Evolutionary conservation across 2,797 vertebrate species (phyloP), one percentile per base, ranked within the genome.

Genomic region (Sebastes minor): DNA sequence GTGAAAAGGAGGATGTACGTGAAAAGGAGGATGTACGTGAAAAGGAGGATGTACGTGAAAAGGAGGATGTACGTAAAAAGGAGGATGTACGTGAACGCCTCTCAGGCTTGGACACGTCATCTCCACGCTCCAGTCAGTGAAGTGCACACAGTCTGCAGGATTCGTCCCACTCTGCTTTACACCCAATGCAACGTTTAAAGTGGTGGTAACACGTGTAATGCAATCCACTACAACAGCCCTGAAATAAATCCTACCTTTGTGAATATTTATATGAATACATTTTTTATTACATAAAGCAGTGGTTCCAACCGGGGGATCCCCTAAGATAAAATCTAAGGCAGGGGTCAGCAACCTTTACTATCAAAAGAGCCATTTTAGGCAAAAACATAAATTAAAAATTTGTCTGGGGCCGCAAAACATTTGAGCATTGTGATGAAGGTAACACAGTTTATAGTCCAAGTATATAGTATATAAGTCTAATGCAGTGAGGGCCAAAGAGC

Each of bases 61-160:
- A 27, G 27, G 27, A 27, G 27, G 27, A 27, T 27, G 27, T 27
- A 27, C 27, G 27, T 27, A 1, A 27, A 27, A 27, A 27, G 27
- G 27, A 27, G 27, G 27, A 27, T 27, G 4, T 35, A 9, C 3
- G 0, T 64, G 13, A 64, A 25, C 7, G 8, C 90, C 87, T 88
- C 69, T 93, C 72, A 78, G 59, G 35, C 66, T 11, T 35, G 33
- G 90, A 93, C 93, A 95, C 94, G 94, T 95, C 94, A 94, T 84
- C 89, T 16, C 46, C 25, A 3, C 4, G 70, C 69, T 88, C 68
- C 86, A 84, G 65, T 82, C 87, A 79, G 49, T 46, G 81, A 79
- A 52, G 77, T 6, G 52, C 68, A 74, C 78, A 80, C 76, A 18
- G 71, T 68, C 57, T 35, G 33, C 76, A 7, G 55, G 80, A 81